Evolutionary conservation across 2,888 invertebrate species (phyloP).

Genomic region (Drosophila testacea): DNA sequence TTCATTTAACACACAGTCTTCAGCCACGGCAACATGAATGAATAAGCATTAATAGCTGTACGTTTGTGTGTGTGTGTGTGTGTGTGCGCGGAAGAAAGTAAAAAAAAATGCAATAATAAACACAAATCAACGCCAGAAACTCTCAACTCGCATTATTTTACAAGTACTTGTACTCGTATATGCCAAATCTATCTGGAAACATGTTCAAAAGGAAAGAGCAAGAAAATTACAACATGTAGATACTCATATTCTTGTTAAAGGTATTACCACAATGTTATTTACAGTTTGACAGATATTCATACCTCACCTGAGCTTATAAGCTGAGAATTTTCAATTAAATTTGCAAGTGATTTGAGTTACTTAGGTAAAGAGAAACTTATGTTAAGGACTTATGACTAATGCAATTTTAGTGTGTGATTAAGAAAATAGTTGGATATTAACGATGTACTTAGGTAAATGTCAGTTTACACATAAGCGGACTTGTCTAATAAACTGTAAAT

Average conservation of each 20-base stretch:
- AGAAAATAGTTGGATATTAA: slow-evolving; percentile 1
- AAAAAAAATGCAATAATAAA: slow-evolving; percentile 51
- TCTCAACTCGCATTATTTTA: neutral
- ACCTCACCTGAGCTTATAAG: slow-evolving; percentile 1
- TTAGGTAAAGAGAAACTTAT: neutral
- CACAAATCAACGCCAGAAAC: slow-evolving; percentile 53
- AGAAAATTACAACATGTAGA: neutral
- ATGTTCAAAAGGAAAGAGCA: neutral
- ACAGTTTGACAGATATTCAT: neutral
- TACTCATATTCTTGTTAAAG: neutral
- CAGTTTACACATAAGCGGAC: slow-evolving; percentile 1
- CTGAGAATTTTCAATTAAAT: slow-evolving; percentile 9
- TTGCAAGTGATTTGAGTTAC: slow-evolving; percentile 2
- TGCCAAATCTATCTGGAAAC: slow-evolving; percentile 2
- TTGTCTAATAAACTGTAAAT: slow-evolving; percentile 66
- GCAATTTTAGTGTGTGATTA: neutral
- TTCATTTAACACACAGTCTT: slow-evolving; percentile 25
- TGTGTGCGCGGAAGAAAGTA: slow-evolving; percentile 17
- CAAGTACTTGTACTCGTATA: neutral
- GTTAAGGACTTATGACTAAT: neutral
- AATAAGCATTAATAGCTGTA: slow-evolving; percentile 59
- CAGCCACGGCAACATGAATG: slow-evolving; percentile 47
- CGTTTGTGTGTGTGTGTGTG: slow-evolving; percentile 1
- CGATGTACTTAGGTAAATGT: neutral
- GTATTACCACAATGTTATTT: slow-evolving; percentile 1